Evolutionary conservation across 1,140 invertebrate species (phyloP).

Genomic region (Nymphalis io): DNA sequence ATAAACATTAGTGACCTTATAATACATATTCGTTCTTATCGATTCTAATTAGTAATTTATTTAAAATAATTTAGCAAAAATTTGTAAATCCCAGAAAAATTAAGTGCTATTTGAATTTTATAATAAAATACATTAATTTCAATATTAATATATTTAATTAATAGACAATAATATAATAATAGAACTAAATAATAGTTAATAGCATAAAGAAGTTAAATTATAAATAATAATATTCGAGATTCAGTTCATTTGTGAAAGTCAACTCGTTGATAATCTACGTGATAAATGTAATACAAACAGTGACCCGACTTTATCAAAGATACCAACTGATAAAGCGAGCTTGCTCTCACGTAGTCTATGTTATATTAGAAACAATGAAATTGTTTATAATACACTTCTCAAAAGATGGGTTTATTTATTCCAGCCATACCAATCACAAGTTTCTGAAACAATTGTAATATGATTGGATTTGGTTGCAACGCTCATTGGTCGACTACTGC

Average conservation of each 20-base stretch:
- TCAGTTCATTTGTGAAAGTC: slow-evolving; percentile 42
- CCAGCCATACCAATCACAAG: background rate
- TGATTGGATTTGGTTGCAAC: too few relatives aligned
- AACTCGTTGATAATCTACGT: slow-evolving; percentile 32
- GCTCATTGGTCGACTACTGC: too few relatives aligned
- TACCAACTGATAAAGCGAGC: slow-evolving; percentile 45
- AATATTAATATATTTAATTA: too few relatives aligned
- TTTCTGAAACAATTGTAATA: too few relatives aligned
- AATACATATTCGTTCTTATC: background rate
- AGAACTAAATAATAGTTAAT: too few relatives aligned
- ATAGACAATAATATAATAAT: too few relatives aligned
- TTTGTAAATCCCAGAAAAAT: too few relatives aligned
- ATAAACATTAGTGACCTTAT: background rate
- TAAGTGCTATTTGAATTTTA: too few relatives aligned
- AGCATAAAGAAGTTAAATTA: too few relatives aligned
- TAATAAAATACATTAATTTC: too few relatives aligned
- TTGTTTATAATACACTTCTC: slow-evolving; percentile 1
- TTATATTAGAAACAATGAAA: slow-evolving; percentile 17
- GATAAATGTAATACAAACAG: slow-evolving; percentile 52
- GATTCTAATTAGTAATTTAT: background rate
- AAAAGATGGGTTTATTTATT: background rate
- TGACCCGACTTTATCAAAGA: slow-evolving; percentile 55
- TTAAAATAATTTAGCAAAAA: too few relatives aligned
- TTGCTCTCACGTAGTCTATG: slow-evolving; percentile 25
- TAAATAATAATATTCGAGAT: too few relatives aligned